Conservation (phyloP, 1,140 invertebrate genomes). For the Megalopta genalis region DNA sequence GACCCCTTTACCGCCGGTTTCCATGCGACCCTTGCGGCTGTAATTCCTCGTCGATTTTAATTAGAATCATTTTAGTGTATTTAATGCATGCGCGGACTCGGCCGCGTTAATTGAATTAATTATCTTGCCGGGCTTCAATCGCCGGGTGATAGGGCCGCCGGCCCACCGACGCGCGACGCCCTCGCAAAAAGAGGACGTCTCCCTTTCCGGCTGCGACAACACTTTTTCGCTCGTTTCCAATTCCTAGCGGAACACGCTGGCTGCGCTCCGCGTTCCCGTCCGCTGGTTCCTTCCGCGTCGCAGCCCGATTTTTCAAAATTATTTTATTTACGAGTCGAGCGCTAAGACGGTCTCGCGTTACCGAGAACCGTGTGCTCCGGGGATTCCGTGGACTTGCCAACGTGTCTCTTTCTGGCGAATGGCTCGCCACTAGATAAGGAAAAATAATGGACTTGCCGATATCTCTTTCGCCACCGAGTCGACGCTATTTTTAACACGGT, state of each 20-base stretch:
- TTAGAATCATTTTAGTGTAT: slow-evolving; percentile 63
- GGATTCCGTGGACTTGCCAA: too few relatives aligned
- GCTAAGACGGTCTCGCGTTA: slow-evolving; percentile 3
- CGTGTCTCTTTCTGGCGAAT: too few relatives aligned
- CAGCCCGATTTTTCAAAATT: slow-evolving; percentile 64
- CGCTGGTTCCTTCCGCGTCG: not conserved
- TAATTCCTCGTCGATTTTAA: slow-evolving; percentile 61
- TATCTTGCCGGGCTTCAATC: slow-evolving; percentile 65
- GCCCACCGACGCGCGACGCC: not conserved
- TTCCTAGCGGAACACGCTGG: not conserved
- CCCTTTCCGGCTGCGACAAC: not conserved
- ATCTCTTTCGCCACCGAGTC: too few relatives aligned
- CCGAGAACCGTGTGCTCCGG: too few relatives aligned
- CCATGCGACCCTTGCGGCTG: not conserved
- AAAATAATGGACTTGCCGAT: too few relatives aligned
- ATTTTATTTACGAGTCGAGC: slow-evolving; percentile 64
- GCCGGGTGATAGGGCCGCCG: slow-evolving; percentile 13
- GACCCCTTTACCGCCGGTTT: not conserved
- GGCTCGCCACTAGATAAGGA: too few relatives aligned
- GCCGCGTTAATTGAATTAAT: slow-evolving; percentile 69
- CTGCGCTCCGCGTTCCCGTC: not conserved
- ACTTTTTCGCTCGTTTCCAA: not conserved
- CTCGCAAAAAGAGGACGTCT: slow-evolving; percentile 13
- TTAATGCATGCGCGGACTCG: slow-evolving; percentile 55
- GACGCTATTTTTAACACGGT: too few relatives aligned